Conservation (phyloP, 1,140 invertebrate species). For the Leptinotarsa undecemlineata region DNA sequence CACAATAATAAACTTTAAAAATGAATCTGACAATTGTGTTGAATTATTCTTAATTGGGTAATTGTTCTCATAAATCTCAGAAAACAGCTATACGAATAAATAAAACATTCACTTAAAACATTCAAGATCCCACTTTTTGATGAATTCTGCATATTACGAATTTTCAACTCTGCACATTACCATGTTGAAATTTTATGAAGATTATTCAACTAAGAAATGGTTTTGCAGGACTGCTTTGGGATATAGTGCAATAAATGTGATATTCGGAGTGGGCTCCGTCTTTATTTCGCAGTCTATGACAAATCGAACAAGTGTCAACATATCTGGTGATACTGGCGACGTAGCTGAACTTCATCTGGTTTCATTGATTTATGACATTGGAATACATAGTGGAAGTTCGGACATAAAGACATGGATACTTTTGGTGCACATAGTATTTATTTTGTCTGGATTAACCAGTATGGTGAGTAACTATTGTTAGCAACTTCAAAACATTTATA, state of each 20-base stretch:
- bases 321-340: constrained; percentile 37
- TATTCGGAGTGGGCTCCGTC: constrained; percentile 55
- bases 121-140: no score
- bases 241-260: constrained; percentile 56
- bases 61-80: neutral
- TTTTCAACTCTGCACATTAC: neutral
- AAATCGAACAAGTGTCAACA: constrained; percentile 37
- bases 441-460: constrained; percentile 58
- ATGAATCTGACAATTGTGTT: constrained; percentile 3
- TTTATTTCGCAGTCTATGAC: constrained; percentile 55
- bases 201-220: no score
- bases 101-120: no score
- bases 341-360: constrained; percentile 56
- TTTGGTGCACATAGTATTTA: constrained; percentile 53
- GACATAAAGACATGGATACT: constrained; percentile 54
- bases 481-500: neutral
- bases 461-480: constrained; percentile 54
- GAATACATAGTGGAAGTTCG: constrained; percentile 45
- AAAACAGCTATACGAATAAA: no score
- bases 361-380: constrained; percentile 57
- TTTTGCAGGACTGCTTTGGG: constrained; percentile 54
- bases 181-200: neutral
- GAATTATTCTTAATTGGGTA: constrained; percentile 26
- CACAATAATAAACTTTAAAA: neutral
- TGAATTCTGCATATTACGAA: neutral